Evolutionary conservation across 2,797 vertebrate genomes (phyloP).

Genomic region (Tragopan temminckii): DNA sequence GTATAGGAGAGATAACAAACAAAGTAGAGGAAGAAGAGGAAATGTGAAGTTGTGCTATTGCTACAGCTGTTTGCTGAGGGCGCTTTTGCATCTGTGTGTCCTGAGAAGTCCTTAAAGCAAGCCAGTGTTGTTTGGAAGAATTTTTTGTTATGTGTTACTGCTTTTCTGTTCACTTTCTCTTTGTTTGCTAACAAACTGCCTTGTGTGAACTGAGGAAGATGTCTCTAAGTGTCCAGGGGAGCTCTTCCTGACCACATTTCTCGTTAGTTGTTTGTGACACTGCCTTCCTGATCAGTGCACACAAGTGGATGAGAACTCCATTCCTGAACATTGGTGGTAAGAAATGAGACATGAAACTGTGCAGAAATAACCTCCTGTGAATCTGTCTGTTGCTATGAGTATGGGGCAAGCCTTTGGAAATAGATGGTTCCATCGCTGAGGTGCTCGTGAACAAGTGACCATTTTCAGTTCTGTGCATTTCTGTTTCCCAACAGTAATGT

Average conservation of each 20-base stretch:
- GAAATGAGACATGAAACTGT: slow-evolving; percentile 24
- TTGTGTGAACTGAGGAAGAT: slow-evolving; percentile 18
- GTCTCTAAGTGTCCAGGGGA: neutral
- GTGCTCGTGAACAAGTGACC: slow-evolving; percentile 11
- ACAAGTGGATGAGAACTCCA: slow-evolving; percentile 2
- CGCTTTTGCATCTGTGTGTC: neutral
- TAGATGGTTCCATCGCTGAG: neutral
- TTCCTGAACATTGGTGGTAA: slow-evolving; percentile 18
- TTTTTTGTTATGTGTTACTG: neutral
- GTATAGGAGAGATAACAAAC: neutral
- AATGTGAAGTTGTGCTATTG: neutral
- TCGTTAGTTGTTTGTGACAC: slow-evolving; percentile 48
- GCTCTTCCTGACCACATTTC: slow-evolving; percentile 12
- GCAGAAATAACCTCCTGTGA: neutral
- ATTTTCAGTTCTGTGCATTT: neutral
- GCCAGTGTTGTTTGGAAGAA: neutral
- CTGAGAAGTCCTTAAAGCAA: neutral
- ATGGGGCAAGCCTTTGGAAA: slow-evolving; percentile 14
- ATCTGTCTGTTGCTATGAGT: neutral
- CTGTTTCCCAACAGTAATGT: neutral
- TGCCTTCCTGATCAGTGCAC: slow-evolving; percentile 4
- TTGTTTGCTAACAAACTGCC: slow-evolving; percentile 14
- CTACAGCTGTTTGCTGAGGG: neutral
- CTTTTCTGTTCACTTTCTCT: neutral
- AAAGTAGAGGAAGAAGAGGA: neutral